These are phyloP conservation scores for Habroteleia sp. DNA, from an alignment of 2,888 invertebrate genomes.

Conservation along the genomic window DNA sequence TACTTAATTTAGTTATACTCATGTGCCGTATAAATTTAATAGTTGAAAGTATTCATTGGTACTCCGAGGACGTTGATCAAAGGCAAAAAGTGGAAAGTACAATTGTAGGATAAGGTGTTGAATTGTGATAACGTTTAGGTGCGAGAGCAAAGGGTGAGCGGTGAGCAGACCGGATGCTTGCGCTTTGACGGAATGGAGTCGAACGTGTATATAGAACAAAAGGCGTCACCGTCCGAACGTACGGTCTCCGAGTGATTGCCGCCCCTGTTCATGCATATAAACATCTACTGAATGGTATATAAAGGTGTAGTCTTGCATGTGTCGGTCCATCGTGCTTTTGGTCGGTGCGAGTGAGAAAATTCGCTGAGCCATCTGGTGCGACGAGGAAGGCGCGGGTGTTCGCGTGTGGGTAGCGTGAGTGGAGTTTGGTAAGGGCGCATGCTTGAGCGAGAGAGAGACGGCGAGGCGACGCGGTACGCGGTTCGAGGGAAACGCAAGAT, in stretches of 20 bases:
- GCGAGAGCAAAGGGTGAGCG: no score
- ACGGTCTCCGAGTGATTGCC: conserved; percentile 41
- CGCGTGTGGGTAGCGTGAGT: conserved; percentile 65
- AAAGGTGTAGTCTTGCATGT: conserved; percentile 41
- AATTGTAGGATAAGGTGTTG: no score
- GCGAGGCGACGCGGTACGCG: conserved; percentile 58
- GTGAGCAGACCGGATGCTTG: no score
- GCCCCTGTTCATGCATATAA: conserved; percentile 54
- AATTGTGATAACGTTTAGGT: no score
- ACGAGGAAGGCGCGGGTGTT: conserved; percentile 69
- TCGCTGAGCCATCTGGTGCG: conserved; percentile 23
- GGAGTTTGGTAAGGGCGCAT: conserved; percentile 69
- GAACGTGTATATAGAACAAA: no score
- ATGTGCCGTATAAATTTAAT: no score
- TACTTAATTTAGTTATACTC: no score
- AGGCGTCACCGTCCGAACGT: conserved; percentile 7
- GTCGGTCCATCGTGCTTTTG: conserved; percentile 24
- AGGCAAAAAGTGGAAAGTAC: no score
- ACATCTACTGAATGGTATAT: conserved; percentile 49
- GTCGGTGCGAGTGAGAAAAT: conserved; percentile 14
- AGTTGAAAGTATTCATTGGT: no score
- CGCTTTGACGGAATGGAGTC: no score
- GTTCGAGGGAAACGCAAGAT: conserved; percentile 60
- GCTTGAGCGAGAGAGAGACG: conserved; percentile 66
- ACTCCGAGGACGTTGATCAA: no score